These are phyloP conservation scores for Lasiurus cinereus DNA, from an alignment of 2,113 vertebrate species.

Conservation along the genomic window DNA sequence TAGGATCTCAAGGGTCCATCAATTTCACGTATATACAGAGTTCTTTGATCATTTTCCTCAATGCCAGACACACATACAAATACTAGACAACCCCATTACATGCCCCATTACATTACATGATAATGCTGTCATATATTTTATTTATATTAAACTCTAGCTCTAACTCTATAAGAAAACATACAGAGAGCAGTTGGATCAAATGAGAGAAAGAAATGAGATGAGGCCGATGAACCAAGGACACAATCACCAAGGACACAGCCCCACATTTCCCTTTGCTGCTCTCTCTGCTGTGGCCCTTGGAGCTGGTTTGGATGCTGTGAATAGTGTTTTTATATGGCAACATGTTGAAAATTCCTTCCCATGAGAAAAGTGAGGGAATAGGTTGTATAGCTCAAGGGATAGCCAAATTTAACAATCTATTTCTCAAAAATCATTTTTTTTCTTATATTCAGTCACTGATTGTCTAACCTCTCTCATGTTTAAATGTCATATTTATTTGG, in stretches of 20 bases:
- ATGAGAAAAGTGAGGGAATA: not conserved
- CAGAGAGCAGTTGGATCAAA: not conserved
- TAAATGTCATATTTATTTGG: constrained; percentile 50
- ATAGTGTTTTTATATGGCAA: not conserved
- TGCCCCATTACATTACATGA: not conserved
- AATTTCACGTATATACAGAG: not conserved
- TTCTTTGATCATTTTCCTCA: not conserved
- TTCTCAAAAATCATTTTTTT: constrained; percentile 57
- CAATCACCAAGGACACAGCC: not conserved
- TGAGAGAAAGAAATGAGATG: not conserved
- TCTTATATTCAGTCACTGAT: constrained; percentile 5
- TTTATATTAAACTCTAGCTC: not conserved
- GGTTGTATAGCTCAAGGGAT: not conserved
- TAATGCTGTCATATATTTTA: not conserved
- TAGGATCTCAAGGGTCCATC: not conserved
- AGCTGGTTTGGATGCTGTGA: not conserved
- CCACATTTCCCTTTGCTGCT: not conserved
- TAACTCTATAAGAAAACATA: constrained; percentile 5
- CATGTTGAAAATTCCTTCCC: not conserved
- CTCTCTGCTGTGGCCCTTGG: not conserved
- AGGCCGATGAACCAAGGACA: not conserved
- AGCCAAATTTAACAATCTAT: not conserved
- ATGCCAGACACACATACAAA: not conserved
- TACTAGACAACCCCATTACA: not conserved
- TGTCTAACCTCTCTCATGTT: constrained; percentile 33